Conservation (phyloP, 2,888 invertebrate species). For the Drosophila yooni region DNA sequence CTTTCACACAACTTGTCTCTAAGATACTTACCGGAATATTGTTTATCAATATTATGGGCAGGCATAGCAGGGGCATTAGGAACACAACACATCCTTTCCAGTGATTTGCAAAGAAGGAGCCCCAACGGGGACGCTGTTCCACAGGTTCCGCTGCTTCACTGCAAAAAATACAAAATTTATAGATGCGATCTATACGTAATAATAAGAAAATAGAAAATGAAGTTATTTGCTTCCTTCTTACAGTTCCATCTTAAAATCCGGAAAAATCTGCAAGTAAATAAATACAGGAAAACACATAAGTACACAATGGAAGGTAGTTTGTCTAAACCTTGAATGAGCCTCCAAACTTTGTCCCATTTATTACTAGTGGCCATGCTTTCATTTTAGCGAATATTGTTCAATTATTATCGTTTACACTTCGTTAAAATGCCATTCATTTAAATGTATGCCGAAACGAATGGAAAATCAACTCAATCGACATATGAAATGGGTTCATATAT, state of each 20-base stretch:
- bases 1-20: background rate
- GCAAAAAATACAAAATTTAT: slow-evolving; percentile 5
- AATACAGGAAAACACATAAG: slow-evolving; percentile 26
- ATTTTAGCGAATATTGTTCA: slow-evolving; percentile 28
- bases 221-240: slow-evolving; percentile 49
- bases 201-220: background rate
- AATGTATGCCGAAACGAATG: slow-evolving; percentile 29
- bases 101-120: slow-evolving; percentile 87
- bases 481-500: slow-evolving; percentile 34
- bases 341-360: slow-evolving; percentile 1
- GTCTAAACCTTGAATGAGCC: slow-evolving; percentile 24
- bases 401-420: slow-evolving; percentile 65
- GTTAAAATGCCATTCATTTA: slow-evolving; percentile 63
- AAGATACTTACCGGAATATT: slow-evolving; percentile 86
- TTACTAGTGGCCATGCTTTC: slow-evolving; percentile 44
- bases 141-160: slow-evolving; percentile 73
- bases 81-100: slow-evolving; percentile 91
- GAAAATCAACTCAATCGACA: slow-evolving; percentile 38
- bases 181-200: background rate
- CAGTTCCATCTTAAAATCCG: slow-evolving; percentile 77
- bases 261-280: slow-evolving; percentile 54
- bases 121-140: slow-evolving; percentile 52
- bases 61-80: slow-evolving; percentile 88
- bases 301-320: slow-evolving; percentile 5
- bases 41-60: slow-evolving; percentile 89